phyloP scores from a whole-genome alignment of 1,140 invertebrate species.

The Protaetia brevitarsis region DNA sequence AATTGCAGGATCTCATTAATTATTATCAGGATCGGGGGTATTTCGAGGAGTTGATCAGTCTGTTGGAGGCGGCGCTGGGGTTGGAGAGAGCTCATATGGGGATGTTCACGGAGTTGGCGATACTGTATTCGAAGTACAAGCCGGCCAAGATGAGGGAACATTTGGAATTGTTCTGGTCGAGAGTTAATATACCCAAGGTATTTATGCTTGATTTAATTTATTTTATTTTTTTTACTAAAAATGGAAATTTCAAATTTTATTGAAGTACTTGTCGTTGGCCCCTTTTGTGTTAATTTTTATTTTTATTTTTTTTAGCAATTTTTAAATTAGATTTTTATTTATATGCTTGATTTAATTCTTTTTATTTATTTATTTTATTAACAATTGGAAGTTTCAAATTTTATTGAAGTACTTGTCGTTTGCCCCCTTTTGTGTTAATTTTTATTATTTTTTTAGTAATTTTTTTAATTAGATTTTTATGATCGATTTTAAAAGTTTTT shows the following conservation, averaged over 20 bases:
- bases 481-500: no score
- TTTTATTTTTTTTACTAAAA: no score
- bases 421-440: not conserved
- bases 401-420: not conserved
- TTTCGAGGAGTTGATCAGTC: conserved; percentile 95
- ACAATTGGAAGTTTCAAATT: no score
- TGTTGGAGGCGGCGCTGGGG: conserved; percentile 95
- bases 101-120: conserved; percentile 99
- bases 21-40: conserved; percentile 97
- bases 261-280: no score
- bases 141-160: conserved; percentile 99
- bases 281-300: no score
- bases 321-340: not conserved
- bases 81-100: conserved; percentile 99
- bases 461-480: not conserved
- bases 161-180: conserved; percentile 98
- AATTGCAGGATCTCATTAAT: conserved; percentile 97
- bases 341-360: not conserved
- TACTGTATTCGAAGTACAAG: conserved; percentile 99
- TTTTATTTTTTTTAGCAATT: not conserved
- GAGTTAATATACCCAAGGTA: conserved; percentile 99
- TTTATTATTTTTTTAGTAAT: not conserved
- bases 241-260: no score
- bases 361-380: no score
- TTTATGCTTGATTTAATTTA: no score